Evolutionary conservation across 2,797 vertebrate genomes (phyloP).

Genomic region (Diglossa cyanea): DNA sequence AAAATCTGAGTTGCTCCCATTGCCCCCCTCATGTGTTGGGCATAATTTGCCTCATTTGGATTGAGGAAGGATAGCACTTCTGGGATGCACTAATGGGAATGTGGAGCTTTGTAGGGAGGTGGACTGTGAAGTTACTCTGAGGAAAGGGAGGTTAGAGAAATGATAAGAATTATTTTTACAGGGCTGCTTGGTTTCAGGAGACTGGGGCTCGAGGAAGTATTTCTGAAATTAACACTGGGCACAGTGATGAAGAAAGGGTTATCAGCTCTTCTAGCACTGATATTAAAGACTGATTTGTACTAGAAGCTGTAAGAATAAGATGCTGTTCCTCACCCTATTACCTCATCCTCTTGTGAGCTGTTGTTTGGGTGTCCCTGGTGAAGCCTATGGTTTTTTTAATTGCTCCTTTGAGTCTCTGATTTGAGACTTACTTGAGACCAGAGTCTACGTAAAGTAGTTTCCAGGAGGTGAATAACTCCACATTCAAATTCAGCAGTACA

Average conservation of each 20-base stretch:
- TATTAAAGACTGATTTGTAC: background rate
- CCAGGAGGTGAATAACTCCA: background rate
- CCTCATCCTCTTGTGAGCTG: background rate
- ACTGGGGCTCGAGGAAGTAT: background rate
- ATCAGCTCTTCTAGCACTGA: background rate
- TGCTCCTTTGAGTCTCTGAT: background rate
- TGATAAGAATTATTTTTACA: background rate
- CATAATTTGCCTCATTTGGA: background rate
- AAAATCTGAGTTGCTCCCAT: background rate
- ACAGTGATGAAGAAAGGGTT: fast-evolving
- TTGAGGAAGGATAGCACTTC: background rate
- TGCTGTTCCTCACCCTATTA: background rate
- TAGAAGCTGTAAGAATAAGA: background rate
- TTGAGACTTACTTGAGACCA: background rate
- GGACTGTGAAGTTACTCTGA: background rate
- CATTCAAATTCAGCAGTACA: fast-evolving
- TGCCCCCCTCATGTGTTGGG: background rate
- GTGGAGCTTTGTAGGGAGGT: background rate
- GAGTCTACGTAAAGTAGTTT: background rate
- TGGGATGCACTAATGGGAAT: background rate
- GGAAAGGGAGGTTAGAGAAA: background rate
- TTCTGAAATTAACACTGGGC: background rate
- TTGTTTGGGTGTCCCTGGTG: background rate
- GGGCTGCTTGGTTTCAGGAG: background rate
- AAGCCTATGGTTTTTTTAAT: background rate